Percentiles rank a stretch among this genome's conserved stretches.
Conservation (phyloP, 35 echinoderm and acorn worm genomes). For the Ptychodera flava region DNA sequence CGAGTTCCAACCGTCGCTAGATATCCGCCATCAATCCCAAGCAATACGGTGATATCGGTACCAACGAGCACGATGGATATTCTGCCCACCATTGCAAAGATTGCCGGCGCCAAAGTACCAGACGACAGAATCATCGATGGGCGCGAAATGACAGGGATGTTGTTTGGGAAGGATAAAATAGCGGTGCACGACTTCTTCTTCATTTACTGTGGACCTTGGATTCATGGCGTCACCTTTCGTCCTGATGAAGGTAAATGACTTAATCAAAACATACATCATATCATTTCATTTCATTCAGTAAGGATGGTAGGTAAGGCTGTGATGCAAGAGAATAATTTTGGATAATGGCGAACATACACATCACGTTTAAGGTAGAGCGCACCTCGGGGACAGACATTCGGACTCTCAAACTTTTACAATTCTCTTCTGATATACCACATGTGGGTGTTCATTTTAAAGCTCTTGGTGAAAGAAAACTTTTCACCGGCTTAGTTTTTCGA, state of each 20-base stretch:
- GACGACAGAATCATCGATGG: neutral
- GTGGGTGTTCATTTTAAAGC: too few relatives aligned
- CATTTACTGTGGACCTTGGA: neutral
- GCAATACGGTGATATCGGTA: neutral
- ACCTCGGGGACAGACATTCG: too few relatives aligned
- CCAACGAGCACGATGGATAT: neutral
- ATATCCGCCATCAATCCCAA: neutral
- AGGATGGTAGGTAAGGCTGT: too few relatives aligned
- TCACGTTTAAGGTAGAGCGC: too few relatives aligned
- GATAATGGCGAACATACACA: too few relatives aligned
- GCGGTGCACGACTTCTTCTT: neutral
- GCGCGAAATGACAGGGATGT: neutral
- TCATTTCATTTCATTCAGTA: too few relatives aligned
- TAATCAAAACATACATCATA: too few relatives aligned
- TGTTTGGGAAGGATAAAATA: neutral
- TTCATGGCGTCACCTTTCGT: neutral
- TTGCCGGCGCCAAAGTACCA: neutral
- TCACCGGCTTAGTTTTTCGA: too few relatives aligned
- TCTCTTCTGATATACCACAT: too few relatives aligned
- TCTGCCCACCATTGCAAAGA: neutral
- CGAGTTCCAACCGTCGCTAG: neutral
- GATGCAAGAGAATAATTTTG: too few relatives aligned
- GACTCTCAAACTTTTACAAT: too few relatives aligned
- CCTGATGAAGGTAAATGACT: neutral
- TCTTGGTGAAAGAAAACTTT: too few relatives aligned